A percentile compares a stretch with the other conserved stretches of the same genome.
phyloP scores from a whole-genome alignment of 1,140 invertebrate species.

The Aphelenchoides besseyi region DNA sequence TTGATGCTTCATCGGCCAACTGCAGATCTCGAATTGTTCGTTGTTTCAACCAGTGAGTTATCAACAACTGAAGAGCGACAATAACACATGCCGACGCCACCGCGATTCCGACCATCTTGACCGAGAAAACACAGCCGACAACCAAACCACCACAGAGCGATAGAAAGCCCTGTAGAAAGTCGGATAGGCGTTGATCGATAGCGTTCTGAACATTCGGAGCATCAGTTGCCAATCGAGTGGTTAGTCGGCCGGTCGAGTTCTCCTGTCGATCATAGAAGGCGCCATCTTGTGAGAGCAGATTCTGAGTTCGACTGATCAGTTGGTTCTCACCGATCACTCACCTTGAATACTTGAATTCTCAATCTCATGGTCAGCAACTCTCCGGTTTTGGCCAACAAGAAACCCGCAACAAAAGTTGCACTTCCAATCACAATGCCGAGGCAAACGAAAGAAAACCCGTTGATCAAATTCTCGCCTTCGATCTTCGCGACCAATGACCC shows the following conservation, averaged over 20 bases:
- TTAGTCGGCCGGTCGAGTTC: conserved; percentile 65
- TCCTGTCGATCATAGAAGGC: conserved; percentile 65
- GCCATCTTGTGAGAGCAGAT: conserved; percentile 66
- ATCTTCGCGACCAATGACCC: not conserved
- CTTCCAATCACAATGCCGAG: conserved; percentile 27
- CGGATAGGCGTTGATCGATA: conserved; percentile 64
- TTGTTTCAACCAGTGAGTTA: conserved; percentile 42
- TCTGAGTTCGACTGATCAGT: conserved; percentile 30
- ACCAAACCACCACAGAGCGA: conserved; percentile 45
- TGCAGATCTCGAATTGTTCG: conserved; percentile 35
- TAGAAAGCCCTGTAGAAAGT: conserved; percentile 58
- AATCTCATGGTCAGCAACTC: conserved; percentile 39
- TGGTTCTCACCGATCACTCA: not conserved
- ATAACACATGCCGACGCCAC: conserved; percentile 33
- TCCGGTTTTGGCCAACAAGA: conserved; percentile 37
- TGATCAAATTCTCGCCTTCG: conserved; percentile 17
- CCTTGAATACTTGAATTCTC: conserved; percentile 37
- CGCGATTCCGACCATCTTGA: conserved; percentile 59
- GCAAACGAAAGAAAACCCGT: conserved; percentile 27
- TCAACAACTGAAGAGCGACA: conserved; percentile 40
- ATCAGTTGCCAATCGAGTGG: conserved; percentile 65
- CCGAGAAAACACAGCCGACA: conserved; percentile 63
- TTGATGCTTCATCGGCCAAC: conserved; percentile 24
- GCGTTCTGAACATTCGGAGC: conserved; percentile 66
- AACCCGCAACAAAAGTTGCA: conserved; percentile 34